Evolutionary conservation across 2,797 vertebrate genomes (phyloP).

Genomic region (Coreius guichenoti): DNA sequence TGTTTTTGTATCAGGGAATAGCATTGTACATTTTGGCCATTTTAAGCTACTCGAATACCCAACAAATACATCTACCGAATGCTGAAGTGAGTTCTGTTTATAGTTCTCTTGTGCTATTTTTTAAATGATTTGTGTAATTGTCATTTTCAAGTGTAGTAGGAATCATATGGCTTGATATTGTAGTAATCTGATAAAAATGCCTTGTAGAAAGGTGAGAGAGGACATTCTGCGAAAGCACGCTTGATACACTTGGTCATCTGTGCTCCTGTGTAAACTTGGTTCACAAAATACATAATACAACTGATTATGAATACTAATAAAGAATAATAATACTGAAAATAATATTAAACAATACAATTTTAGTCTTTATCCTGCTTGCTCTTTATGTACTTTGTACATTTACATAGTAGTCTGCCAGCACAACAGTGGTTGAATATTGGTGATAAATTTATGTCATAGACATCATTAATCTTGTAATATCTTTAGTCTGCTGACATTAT

Average conservation of each 20-base stretch:
- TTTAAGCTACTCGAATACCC: neutral
- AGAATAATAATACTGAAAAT: neutral
- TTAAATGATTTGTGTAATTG: neutral
- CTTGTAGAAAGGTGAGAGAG: neutral
- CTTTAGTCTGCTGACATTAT: neutral
- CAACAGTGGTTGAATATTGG: neutral
- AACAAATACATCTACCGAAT: neutral
- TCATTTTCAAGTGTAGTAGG: neutral
- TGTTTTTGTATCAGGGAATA: neutral
- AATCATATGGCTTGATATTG: neutral
- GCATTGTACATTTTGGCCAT: neutral
- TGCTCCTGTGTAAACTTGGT: neutral
- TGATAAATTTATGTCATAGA: neutral
- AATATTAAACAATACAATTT: neutral
- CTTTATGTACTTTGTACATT: neutral
- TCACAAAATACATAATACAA: neutral
- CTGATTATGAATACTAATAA: neutral
- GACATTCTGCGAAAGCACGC: neutral
- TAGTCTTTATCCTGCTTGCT: no score
- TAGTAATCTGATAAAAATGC: neutral
- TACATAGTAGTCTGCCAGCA: neutral
- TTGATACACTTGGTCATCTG: slow-evolving; percentile 10
- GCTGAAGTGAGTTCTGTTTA: neutral
- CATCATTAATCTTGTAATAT: neutral
- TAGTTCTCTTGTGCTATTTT: neutral